Evolutionary conservation across 2,888 invertebrate species (phyloP), one percentile per base, ranked within the genome.

Genomic region (Alloplasta piceator): DNA sequence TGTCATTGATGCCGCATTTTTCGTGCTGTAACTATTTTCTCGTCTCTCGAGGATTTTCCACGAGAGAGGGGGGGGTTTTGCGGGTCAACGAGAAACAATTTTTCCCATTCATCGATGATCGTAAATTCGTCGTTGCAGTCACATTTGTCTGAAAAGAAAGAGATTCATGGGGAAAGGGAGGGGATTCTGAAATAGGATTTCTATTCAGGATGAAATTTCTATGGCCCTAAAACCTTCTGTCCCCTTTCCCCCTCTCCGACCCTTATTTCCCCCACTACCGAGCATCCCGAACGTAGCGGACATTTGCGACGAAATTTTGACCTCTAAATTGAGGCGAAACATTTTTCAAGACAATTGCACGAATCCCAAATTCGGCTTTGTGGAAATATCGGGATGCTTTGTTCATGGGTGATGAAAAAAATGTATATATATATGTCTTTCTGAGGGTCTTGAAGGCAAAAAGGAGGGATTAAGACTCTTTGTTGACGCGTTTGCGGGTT

Each of bases 121-220:
- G 48, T n/a, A 48, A 48, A 48, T 46, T 9, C n/a, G 46, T 9
- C 12, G 48, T 48, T 48, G 5, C n/a, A 5, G 48, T 48, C 7
- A 48, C 7, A 48, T 48, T n/a, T 48, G 14, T 50, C 5, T 50
- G 14, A 26, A 12, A 50, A 4, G 43, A 43, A 10, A 43, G 43
- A 43, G 43, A 43, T 26, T 26, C 7, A 43, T 1, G 10, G 43
- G 46, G 9, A n/a, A n/a, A 56, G 9, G 46, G 26, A n/a, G 26
- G 50, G 26, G 77, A 48, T 50, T 74, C 9, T 7, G 63, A 60
- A 60, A 70, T 60, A 41, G 50, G 5, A 14, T 52, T 61, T 76
- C 78, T 73, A 76, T 82, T 76, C 76, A 82, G 63, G 68, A 67
- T 71, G 58, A 61, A 72, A 79, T 73, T 76, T 79, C 82, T 79